Conservation (phyloP, 1,140 invertebrate genomes). For the Latrodectus geometricus region DNA sequence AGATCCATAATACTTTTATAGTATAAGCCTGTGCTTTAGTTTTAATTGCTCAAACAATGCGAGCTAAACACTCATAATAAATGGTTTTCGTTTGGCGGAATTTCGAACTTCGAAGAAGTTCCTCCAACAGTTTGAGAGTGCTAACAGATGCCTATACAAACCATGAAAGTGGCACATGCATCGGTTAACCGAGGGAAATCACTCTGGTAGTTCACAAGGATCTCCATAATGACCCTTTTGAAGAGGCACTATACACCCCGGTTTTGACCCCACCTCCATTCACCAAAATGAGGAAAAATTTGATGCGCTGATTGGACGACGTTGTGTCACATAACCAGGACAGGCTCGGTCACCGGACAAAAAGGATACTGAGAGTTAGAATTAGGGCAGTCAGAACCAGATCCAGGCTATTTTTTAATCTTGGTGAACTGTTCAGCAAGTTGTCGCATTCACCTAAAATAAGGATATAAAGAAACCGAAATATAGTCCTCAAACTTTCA, state of each 20-base stretch:
- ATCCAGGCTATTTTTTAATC: constrained; percentile 44
- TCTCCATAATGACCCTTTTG: constrained; percentile 32
- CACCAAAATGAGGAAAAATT: not conserved
- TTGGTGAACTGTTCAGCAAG: constrained; percentile 54
- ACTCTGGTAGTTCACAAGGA: constrained; percentile 18
- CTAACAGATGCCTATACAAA: constrained; percentile 34
- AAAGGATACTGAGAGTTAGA: constrained; percentile 49
- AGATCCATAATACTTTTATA: too few species aligned
- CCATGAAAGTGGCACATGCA: constrained; percentile 19
- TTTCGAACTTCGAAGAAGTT: constrained; percentile 44
- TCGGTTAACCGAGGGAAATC: constrained; percentile 25
- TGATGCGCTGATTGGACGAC: constrained; percentile 59
- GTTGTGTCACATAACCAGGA: constrained; percentile 51
- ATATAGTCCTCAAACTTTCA: not conserved
- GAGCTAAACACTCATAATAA: not conserved
- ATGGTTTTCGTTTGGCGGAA: constrained; percentile 10
- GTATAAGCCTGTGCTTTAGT: constrained; percentile 38
- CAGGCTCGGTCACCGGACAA: constrained; percentile 55
- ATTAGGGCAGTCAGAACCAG: constrained; percentile 39
- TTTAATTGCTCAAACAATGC: not conserved
- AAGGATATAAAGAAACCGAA: constrained; percentile 21
- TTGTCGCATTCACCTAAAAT: constrained; percentile 59
- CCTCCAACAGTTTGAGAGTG: constrained; percentile 22
- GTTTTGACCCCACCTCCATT: constrained; percentile 30
- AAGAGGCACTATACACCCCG: constrained; percentile 47